These are phyloP conservation scores for human (Homo sapiens) DNA, from an alignment of 2,113 vertebrate genomes.

Conservation along the genomic window DNA sequence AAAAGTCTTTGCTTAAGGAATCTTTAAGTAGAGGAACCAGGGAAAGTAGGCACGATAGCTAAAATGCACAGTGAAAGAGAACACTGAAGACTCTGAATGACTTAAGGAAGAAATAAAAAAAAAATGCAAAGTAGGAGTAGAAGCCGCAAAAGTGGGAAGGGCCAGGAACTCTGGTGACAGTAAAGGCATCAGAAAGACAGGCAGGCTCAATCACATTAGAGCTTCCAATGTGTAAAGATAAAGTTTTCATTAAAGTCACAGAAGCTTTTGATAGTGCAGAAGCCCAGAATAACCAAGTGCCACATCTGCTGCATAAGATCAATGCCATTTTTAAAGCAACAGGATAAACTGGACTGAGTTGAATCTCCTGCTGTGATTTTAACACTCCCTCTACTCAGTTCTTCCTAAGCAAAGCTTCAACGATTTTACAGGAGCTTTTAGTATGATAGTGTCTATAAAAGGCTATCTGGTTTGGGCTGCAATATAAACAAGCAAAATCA, in stretches of 20 bases:
- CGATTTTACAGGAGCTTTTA: neutral
- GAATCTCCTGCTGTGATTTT: neutral
- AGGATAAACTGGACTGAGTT: neutral
- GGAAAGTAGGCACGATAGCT: neutral
- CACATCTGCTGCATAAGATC: constrained; percentile 16
- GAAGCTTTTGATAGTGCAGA: neutral
- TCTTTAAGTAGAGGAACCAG: neutral
- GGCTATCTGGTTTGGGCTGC: neutral
- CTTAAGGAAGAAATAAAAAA: neutral
- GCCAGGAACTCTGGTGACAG: neutral
- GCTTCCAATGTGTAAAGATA: neutral
- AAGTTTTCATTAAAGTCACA: constrained; percentile 2
- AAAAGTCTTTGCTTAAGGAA: neutral
- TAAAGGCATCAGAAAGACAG: neutral
- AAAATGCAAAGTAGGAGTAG: neutral
- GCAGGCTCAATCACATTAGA: neutral
- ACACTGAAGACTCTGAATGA: neutral
- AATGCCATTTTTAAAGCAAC: constrained; percentile 45
- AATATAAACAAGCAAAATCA: neutral
- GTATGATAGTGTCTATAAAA: neutral
- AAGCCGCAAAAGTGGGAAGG: neutral
- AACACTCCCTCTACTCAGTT: neutral
- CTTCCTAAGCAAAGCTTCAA: neutral
- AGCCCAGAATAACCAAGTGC: neutral
- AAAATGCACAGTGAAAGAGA: neutral